These are phyloP conservation scores for Lacanobia oleracea DNA, from an alignment of 2,888 invertebrate species.

Conservation along the genomic window DNA sequence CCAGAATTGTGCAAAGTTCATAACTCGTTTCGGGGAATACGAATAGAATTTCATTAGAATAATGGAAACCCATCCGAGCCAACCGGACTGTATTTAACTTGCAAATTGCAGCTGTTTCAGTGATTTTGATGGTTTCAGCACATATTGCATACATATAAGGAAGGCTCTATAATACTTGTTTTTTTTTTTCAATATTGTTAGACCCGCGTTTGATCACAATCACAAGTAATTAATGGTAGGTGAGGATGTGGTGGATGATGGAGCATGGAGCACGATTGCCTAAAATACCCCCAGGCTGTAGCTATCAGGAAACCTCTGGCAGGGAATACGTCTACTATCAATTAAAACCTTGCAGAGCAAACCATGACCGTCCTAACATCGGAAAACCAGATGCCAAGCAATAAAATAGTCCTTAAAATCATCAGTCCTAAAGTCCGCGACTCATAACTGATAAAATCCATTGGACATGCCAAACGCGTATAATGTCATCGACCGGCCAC, in stretches of 20 bases:
- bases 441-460: constrained; percentile 60
- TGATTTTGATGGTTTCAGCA: not conserved
- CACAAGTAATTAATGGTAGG: no score
- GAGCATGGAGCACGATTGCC: no score
- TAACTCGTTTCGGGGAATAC: constrained; percentile 5
- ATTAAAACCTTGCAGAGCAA: not conserved
- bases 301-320: no score
- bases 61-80: not conserved
- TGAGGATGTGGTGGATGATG: no score
- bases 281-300: no score
- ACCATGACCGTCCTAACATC: constrained; percentile 33
- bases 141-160: no score
- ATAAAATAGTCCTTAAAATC: constrained; percentile 12
- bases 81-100: not conserved
- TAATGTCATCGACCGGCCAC: constrained; percentile 79
- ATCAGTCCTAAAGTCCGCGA: constrained; percentile 18
- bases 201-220: no score
- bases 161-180: not conserved
- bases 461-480: constrained; percentile 70
- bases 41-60: not conserved
- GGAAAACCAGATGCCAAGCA: constrained; percentile 6
- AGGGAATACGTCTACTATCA: not conserved
- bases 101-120: not conserved
- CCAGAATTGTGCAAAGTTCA: not conserved
- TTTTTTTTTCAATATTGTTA: no score